phyloP scores from a whole-genome alignment of 2,113 vertebrate species.

The Pachypanchax playfairii region DNA sequence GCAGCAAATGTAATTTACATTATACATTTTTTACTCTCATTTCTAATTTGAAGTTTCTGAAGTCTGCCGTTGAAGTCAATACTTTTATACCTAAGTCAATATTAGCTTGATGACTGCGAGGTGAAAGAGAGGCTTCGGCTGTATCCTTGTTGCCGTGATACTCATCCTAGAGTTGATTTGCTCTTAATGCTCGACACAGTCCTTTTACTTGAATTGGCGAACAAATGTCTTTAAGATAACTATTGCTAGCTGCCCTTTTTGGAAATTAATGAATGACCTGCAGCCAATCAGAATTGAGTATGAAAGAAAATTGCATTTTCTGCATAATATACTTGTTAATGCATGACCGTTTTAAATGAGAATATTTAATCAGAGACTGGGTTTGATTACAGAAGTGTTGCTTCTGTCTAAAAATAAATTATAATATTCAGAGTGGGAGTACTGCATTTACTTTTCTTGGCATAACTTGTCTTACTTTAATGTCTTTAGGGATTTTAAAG shows the following conservation, averaged over 20 bases:
- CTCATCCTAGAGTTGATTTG: background rate
- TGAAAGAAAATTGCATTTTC: background rate
- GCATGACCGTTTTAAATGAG: slow-evolving; percentile 6
- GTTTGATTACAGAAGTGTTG: background rate
- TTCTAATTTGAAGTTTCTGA: background rate
- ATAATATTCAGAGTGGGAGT: slow-evolving; percentile 14
- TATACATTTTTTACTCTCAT: background rate
- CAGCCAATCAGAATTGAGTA: background rate
- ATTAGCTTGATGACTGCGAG: background rate
- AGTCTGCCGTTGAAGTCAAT: background rate
- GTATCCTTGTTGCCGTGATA: background rate
- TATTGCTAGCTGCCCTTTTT: background rate
- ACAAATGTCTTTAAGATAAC: background rate
- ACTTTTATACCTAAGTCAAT: no score
- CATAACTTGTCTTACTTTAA: slow-evolving; percentile 43
- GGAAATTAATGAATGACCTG: background rate
- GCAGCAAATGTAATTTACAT: no score
- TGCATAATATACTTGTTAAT: background rate
- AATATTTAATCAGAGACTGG: slow-evolving; percentile 4
- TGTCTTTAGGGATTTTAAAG: slow-evolving; percentile 37
- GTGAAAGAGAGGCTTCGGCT: background rate
- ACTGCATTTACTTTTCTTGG: slow-evolving; percentile 34
- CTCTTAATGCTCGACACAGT: background rate
- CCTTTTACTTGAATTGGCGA: background rate
- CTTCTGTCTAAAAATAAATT: slow-evolving; percentile 19